phyloP scores from a whole-genome alignment of 2,888 invertebrate genomes.

The Deilephila elpenor region DNA sequence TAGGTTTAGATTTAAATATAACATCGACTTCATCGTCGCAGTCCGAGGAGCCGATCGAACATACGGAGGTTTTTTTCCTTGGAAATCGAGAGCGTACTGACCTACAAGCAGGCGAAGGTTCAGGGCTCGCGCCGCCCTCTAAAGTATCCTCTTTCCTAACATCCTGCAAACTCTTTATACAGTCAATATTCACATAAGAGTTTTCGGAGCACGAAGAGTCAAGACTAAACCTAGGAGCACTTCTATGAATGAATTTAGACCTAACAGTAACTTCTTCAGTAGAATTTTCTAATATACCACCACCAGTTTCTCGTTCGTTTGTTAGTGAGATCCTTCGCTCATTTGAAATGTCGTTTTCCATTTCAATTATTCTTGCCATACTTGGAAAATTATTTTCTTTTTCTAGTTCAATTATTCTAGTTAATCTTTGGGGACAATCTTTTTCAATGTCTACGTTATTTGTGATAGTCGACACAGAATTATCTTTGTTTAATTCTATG shows the following conservation, averaged over 20 bases:
- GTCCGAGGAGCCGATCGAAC: constrained; percentile 82
- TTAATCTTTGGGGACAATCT: constrained; percentile 68
- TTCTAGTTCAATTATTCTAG: constrained; percentile 71
- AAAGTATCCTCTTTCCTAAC: constrained; percentile 75
- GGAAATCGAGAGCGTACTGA: constrained; percentile 76
- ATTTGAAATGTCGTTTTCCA: constrained; percentile 81
- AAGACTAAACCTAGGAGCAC: constrained; percentile 79
- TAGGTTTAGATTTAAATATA: constrained; percentile 84
- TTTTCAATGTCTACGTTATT: constrained; percentile 65
- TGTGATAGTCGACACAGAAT: constrained; percentile 69
- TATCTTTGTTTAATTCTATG: constrained; percentile 75
- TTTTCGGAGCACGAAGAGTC: constrained; percentile 84
- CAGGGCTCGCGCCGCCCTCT: constrained; percentile 63
- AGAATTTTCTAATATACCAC: constrained; percentile 65
- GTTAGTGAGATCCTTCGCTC: constrained; percentile 79
- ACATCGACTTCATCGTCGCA: constrained; percentile 83
- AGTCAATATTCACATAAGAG: constrained; percentile 83
- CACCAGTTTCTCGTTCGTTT: constrained; percentile 79
- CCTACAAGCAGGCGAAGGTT: constrained; percentile 67
- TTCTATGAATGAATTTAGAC: constrained; percentile 72
- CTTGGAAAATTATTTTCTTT: constrained; percentile 77
- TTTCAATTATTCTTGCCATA: constrained; percentile 81
- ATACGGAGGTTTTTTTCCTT: constrained; percentile 80
- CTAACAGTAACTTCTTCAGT: constrained; percentile 71
- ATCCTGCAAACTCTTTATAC: constrained; percentile 82